A percentile compares a stretch with the other conserved stretches of the same genome.
Conservation (phyloP, 2,888 invertebrate species). For the Drosophila tripunctata region DNA sequence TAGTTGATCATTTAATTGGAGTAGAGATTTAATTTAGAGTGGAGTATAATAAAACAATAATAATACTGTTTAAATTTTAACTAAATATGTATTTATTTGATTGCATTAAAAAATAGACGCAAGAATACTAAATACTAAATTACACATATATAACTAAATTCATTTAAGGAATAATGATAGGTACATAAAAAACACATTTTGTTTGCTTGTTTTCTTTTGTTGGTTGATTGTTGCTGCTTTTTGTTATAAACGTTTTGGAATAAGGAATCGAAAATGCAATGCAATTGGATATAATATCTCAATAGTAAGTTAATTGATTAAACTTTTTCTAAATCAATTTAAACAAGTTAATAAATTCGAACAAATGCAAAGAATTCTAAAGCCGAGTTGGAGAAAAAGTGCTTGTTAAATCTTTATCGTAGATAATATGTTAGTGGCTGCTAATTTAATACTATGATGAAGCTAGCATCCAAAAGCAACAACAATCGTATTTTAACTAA, state of each 20-base stretch:
- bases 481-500: conserved; percentile 37
- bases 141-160: conserved; percentile 46
- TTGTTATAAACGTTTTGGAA: conserved; percentile 6
- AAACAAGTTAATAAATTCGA: conserved; percentile 33
- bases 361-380: conserved; percentile 25
- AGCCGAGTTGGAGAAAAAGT: conserved; percentile 31
- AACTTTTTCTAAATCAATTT: no score
- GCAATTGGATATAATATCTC: background rate
- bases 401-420: conserved; percentile 28
- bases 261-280: conserved; percentile 3
- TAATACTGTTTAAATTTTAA: conserved; percentile 9
- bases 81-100: conserved; percentile 60
- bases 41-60: background rate
- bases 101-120: conserved; percentile 56
- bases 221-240: conserved; percentile 38
- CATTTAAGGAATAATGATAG: conserved; percentile 53
- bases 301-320: no score
- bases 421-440: conserved; percentile 7
- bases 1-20: background rate
- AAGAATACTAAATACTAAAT: conserved; percentile 52
- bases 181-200: conserved; percentile 61
- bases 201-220: conserved; percentile 7
- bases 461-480: conserved; percentile 9
- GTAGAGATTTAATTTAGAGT: background rate
- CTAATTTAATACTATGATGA: conserved; percentile 34